Conservation (phyloP, 2,888 invertebrate species). For the Caenorhabditis panamensis region DNA sequence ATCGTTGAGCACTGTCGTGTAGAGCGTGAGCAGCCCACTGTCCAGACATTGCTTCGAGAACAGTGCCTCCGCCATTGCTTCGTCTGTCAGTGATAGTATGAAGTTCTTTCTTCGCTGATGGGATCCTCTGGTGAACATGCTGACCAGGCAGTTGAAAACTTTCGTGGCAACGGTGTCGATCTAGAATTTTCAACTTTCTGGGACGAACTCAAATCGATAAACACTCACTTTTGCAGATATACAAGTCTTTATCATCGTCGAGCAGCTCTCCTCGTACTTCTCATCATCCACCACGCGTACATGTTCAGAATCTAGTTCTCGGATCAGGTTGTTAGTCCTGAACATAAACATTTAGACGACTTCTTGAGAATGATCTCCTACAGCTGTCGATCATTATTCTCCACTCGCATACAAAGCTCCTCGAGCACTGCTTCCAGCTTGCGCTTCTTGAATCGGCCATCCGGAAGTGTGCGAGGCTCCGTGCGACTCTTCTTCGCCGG, state of each 20-base stretch:
- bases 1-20: conserved; percentile 12
- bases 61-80: conserved; percentile 21
- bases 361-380: conserved; percentile 14
- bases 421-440: conserved; percentile 32
- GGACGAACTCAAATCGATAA: no score
- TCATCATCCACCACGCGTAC: conserved; percentile 21
- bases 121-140: conserved; percentile 17
- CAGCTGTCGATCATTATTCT: conserved; percentile 58
- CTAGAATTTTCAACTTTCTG: no score
- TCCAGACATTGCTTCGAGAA: conserved; percentile 32
- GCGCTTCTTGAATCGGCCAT: conserved; percentile 18
- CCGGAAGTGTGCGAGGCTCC: not conserved
- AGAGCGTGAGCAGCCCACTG: conserved; percentile 24
- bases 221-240: conserved; percentile 27
- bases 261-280: conserved; percentile 22
- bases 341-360: conserved; percentile 7
- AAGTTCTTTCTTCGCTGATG: not conserved
- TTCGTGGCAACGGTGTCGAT: conserved; percentile 19
- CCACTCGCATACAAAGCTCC: conserved; percentile 36
- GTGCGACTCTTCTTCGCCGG: not conserved
- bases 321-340: conserved; percentile 41
- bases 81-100: conserved; percentile 8
- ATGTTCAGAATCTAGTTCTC: conserved; percentile 51
- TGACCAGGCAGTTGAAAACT: conserved; percentile 17
- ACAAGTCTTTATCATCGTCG: conserved; percentile 36